These are phyloP conservation scores for Rattus norvegicus DNA, from an alignment of 2,113 vertebrate species.

Conservation along the genomic window GRCr8 NC_086026.1:127014001-127014500, in stretches of 20 bases:
- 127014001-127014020: slow-evolving; percentile 1
- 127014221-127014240: not conserved
- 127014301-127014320: not conserved
- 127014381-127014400: not conserved
- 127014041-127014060: not conserved
- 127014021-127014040: not conserved
- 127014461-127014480: not conserved
- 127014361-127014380: not conserved
- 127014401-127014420: not conserved
- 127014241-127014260: not conserved
- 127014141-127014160: not conserved
- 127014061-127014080: too few relatives aligned
- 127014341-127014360: not conserved
- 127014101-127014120: not conserved
- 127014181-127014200: not conserved
- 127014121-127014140: not conserved
- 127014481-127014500: not conserved
- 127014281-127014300: not conserved
- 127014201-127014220: not conserved
- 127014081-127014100: not conserved
- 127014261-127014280: not conserved
- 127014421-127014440: not conserved
- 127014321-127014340: not conserved
- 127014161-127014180: not conserved
- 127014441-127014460: not conserved